Evolutionary conservation across 1,140 invertebrate species (phyloP), one percentile per base, ranked within the genome.

Genomic region (Eurosta solidaginis): DNA sequence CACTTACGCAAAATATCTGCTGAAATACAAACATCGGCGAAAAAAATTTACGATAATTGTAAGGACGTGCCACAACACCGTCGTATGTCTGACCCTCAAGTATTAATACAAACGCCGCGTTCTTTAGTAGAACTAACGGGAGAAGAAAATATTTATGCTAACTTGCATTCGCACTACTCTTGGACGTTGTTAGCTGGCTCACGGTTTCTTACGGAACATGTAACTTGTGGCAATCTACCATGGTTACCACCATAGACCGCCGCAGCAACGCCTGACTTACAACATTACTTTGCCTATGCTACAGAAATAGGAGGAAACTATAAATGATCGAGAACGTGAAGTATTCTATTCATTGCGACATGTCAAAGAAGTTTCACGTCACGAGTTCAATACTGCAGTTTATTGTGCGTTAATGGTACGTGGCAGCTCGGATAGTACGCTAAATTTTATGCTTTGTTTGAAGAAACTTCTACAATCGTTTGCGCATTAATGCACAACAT

Each of bases 11-110:
- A 92, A 87, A 90, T 94, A 52, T 91, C 93, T n/a, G 87, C 90
- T 77, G 92, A 95, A 82, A 87, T 96, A 29, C 93, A 96, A 89
- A 89, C 90, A 40, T 92, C 92, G 84, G 93, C 95, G 1, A 89
- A 91, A 29, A 90, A 90, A 78, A 92, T 94, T 2, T 90, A 91
- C 79, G 88, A 89, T 86, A 81, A 85, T 50, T 89, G 90, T 2
- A 90, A 92, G 76, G 92, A 91, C 82, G 91, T 92, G 1, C 92
- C 93, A 80, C 90, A 93, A 79, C 91, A 92, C 54, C 87, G 92
- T 47, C 90, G 93, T 49, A 82, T 94, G 10, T 92, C 91, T 74
- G 91, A 90, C 42, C 91, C 91, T 36, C 90, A 89, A 78, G 91
- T 90, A 78, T 88, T 91, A 12, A 89, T 89, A 82, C 91, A 90